Conservation (phyloP, 2,797 vertebrate species). For the Rousettus madagascariensis region DNA sequence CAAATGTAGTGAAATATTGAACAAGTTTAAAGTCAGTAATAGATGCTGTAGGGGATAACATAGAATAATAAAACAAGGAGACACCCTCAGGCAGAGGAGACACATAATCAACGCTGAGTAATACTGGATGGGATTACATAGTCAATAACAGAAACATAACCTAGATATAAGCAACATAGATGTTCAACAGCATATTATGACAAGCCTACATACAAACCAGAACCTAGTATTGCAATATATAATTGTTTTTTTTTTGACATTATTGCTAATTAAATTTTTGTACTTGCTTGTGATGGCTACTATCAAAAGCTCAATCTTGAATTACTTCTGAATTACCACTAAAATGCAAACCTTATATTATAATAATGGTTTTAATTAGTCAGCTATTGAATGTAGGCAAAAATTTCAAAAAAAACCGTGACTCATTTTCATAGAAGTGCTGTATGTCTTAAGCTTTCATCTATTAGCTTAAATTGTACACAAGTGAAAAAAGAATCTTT, state of each 20-base stretch:
- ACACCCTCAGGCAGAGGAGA: neutral
- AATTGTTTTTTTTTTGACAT: conserved; percentile 41
- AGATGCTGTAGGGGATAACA: neutral
- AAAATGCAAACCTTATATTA: conserved; percentile 50
- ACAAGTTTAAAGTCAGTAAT: neutral
- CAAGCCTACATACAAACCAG: neutral
- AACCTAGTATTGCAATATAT: conserved; percentile 46
- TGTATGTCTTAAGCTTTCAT: neutral
- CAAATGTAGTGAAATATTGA: neutral
- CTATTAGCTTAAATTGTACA: neutral
- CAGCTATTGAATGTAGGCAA: conserved; percentile 59
- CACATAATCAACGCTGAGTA: neutral
- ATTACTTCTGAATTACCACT: conserved; percentile 11
- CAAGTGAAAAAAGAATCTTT: neutral
- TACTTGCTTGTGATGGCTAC: conserved; percentile 39
- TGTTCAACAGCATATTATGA: neutral
- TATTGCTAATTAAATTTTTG: conserved; percentile 59
- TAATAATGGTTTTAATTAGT: conserved; percentile 63
- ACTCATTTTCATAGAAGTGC: neutral
- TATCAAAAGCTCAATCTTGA: conserved; percentile 47
- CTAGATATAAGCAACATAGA: neutral
- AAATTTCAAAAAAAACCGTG: neutral
- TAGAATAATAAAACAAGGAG: neutral
- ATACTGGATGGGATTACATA: neutral
- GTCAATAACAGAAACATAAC: neutral